Conservation (phyloP, 1,140 invertebrate genomes). For the Trichogramma pretiosum region DNA sequence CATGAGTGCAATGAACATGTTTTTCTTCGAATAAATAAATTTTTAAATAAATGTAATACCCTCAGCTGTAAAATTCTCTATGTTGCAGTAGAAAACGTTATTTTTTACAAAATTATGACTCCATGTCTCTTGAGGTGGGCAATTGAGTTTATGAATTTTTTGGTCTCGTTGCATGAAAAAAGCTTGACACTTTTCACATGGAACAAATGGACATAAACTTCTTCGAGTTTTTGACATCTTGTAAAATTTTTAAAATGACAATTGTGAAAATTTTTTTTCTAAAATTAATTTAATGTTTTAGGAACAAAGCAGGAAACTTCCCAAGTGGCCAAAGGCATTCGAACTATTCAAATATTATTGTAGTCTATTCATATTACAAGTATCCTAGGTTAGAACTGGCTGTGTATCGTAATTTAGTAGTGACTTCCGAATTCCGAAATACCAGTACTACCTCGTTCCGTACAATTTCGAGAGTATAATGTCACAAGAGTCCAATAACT, state of each 20-base stretch:
- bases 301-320: not conserved
- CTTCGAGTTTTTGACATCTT: constrained; percentile 33
- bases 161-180: constrained; percentile 31
- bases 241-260: constrained; percentile 25
- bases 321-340: too few species aligned
- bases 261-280: not conserved
- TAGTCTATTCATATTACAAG: too few species aligned
- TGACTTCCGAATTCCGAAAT: too few species aligned
- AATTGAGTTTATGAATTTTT: constrained; percentile 32
- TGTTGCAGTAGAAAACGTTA: constrained; percentile 33
- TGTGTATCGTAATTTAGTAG: too few species aligned
- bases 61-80: constrained; percentile 41
- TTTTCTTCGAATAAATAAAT: not conserved
- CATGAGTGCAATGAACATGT: not conserved
- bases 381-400: too few species aligned
- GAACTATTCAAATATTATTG: too few species aligned
- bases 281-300: not conserved
- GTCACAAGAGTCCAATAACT: too few species aligned
- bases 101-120: constrained; percentile 40
- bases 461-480: too few species aligned
- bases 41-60: constrained; percentile 26
- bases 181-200: constrained; percentile 36
- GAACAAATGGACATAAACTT: constrained; percentile 27
- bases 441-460: too few species aligned
- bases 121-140: constrained; percentile 40